These are phyloP conservation scores for Dreissena rostriformis DNA, from an alignment of 1,140 invertebrate genomes.

Conservation along the genomic window DNA sequence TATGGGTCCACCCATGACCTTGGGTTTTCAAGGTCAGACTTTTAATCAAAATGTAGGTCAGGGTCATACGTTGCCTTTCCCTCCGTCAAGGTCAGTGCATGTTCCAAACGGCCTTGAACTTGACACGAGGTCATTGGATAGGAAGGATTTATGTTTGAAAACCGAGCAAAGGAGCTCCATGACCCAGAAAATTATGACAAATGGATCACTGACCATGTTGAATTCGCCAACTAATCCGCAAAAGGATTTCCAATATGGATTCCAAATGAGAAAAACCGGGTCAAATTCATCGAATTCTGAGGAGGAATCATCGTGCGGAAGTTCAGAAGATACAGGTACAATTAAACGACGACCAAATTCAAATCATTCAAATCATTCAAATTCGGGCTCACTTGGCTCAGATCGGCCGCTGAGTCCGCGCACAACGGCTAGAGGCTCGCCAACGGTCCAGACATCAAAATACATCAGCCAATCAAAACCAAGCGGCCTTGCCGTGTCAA, in stretches of 20 bases:
- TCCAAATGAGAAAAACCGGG: constrained; percentile 69
- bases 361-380: constrained; percentile 14
- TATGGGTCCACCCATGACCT: neutral
- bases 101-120: constrained; percentile 64
- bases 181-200: constrained; percentile 79
- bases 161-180: constrained; percentile 79
- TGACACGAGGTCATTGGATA: constrained; percentile 63
- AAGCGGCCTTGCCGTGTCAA: constrained; percentile 4
- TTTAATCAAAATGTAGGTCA: constrained; percentile 6
- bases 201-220: constrained; percentile 75
- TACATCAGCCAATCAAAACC: constrained; percentile 24
- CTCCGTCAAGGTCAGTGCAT: constrained; percentile 46
- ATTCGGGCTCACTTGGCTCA: neutral
- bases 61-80: neutral
- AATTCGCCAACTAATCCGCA: constrained; percentile 75
- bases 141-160: constrained; percentile 63
- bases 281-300: constrained; percentile 91
- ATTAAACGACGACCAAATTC: constrained; percentile 77
- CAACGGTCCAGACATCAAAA: constrained; percentile 2
- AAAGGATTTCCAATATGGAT: constrained; percentile 71
- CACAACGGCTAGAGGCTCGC: constrained; percentile 37
- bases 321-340: constrained; percentile 83
- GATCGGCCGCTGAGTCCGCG: constrained; percentile 56
- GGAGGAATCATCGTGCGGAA: constrained; percentile 90
- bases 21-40: neutral